Conservation (phyloP, 2,113 vertebrate genomes). For the Natator depressus region DNA sequence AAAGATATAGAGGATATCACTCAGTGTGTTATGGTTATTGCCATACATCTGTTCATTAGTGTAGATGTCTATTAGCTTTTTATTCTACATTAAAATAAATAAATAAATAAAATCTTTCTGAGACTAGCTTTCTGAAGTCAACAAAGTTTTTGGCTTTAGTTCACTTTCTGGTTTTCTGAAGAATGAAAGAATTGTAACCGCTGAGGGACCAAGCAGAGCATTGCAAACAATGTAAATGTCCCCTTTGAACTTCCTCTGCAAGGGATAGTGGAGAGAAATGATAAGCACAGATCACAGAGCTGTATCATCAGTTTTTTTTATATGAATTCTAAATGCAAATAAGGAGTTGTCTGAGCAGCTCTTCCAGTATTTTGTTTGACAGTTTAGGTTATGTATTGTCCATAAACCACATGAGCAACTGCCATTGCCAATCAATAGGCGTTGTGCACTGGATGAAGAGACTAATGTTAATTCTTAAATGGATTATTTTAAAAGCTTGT, state of each 20-base stretch:
- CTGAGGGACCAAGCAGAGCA: not conserved
- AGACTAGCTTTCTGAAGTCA: not conserved
- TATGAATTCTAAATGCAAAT: not conserved
- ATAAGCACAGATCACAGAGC: not conserved
- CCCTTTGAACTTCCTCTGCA: not conserved
- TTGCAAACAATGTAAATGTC: not conserved
- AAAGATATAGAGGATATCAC: not conserved
- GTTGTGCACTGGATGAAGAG: not conserved
- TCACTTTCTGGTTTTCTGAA: not conserved
- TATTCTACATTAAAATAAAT: not conserved
- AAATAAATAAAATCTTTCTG: not conserved
- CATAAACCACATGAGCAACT: not conserved
- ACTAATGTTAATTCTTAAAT: not conserved
- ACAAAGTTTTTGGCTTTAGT: not conserved
- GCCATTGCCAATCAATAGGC: not conserved
- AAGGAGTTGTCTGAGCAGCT: not conserved
- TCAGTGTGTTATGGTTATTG: not conserved
- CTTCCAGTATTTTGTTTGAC: not conserved
- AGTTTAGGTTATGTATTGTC: accelerated
- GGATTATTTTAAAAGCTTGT: not conserved
- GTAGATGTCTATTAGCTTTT: not conserved
- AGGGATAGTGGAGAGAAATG: not conserved
- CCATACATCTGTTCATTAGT: accelerated
- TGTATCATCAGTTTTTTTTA: not conserved
- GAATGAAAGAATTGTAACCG: not conserved